phyloP scores from a whole-genome alignment of 2,888 invertebrate species.

The Anagyrus pseudococci region DNA sequence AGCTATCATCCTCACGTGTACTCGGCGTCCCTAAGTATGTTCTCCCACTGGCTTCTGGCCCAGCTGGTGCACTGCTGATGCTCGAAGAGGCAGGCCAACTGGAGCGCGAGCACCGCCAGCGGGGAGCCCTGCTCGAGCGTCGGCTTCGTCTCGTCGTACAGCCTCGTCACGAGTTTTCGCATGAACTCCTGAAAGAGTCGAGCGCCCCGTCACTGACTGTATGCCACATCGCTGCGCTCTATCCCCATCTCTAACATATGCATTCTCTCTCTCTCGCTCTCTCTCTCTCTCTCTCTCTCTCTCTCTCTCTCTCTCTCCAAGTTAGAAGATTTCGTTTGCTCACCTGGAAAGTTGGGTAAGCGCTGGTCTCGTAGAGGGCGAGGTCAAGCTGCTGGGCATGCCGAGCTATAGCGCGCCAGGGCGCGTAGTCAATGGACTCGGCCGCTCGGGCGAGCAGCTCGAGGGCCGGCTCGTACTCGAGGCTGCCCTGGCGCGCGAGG shows the following conservation, averaged over 20 bases:
- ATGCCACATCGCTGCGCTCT: too few relatives aligned
- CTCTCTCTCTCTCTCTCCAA: too few relatives aligned
- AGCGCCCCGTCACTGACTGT: too few relatives aligned
- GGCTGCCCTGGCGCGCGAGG: constrained; percentile 59
- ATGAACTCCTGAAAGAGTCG: constrained; percentile 50
- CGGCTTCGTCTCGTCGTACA: constrained; percentile 45
- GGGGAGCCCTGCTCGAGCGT: constrained; percentile 44
- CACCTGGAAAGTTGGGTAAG: constrained; percentile 53
- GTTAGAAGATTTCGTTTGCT: too few relatives aligned
- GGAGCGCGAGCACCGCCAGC: constrained; percentile 46
- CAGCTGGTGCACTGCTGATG: constrained; percentile 48
- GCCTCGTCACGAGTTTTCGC: constrained; percentile 45
- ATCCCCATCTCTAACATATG: too few relatives aligned
- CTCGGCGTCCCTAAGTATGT: constrained; percentile 18
- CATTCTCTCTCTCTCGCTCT: too few relatives aligned
- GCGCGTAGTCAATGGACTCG: constrained; percentile 63
- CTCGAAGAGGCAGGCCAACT: constrained; percentile 50
- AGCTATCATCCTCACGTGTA: constrained; percentile 22
- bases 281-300: too few relatives aligned
- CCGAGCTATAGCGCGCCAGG: constrained; percentile 63
- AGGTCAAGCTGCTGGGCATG: constrained; percentile 61
- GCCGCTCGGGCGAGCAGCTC: constrained; percentile 61
- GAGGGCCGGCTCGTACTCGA: constrained; percentile 62
- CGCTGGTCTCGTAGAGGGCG: constrained; percentile 49
- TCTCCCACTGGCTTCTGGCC: constrained; percentile 43